phyloP scores from a whole-genome alignment of 2,888 invertebrate genomes.

The Hydriomena furcata region DNA sequence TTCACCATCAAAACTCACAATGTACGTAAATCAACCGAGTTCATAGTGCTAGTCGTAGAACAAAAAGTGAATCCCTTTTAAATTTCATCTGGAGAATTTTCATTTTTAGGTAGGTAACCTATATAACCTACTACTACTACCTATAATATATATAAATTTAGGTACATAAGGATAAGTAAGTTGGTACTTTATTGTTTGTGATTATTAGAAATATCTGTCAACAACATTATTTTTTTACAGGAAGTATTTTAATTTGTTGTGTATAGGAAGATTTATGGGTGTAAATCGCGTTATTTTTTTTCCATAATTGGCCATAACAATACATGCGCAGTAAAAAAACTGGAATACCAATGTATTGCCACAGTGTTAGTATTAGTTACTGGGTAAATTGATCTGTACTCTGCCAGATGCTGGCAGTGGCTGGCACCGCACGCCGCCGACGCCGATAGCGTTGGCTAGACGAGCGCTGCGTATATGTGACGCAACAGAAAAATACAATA shows the following conservation, averaged over 20 bases:
- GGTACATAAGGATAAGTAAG: no score
- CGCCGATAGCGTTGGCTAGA: constrained; percentile 50
- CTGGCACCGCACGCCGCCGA: constrained; percentile 55
- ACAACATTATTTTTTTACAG: constrained; percentile 3
- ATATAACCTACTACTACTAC: no score
- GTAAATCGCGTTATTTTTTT: constrained; percentile 14
- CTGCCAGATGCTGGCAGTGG: constrained; percentile 68
- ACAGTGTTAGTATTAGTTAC: constrained; percentile 10
- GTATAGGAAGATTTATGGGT: constrained; percentile 15
- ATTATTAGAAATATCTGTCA: no score
- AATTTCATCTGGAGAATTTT: no score
- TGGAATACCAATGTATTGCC: constrained; percentile 19
- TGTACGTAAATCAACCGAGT: neutral
- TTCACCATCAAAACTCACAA: neutral
- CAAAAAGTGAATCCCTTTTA: no score
- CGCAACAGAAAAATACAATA: constrained; percentile 30
- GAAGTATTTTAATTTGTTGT: constrained; percentile 16
- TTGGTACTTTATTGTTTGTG: no score
- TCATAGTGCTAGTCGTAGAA: neutral
- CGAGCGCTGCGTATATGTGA: constrained; percentile 37
- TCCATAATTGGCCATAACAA: constrained; percentile 16
- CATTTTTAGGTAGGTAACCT: no score
- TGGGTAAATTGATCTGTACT: constrained; percentile 29
- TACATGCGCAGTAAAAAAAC: constrained; percentile 29
- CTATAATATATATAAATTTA: no score